Evolutionary conservation across 2,797 vertebrate genomes (phyloP).

Genomic region (Vespertilio murinus): DNA sequence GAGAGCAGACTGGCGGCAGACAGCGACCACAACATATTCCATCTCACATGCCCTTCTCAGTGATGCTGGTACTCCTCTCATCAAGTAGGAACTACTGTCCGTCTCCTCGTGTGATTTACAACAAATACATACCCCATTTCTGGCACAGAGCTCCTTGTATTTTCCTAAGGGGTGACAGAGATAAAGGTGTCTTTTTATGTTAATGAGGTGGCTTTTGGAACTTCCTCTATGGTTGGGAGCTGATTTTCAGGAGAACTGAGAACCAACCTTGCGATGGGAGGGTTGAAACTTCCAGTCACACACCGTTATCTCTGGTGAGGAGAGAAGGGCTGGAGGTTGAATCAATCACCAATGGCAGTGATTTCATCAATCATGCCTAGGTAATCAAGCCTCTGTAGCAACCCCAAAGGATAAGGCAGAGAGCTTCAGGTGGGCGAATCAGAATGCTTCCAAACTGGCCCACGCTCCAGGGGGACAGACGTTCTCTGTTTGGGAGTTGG

Average conservation of each 20-base stretch:
- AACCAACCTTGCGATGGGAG: neutral
- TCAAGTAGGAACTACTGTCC: neutral
- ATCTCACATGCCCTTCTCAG: neutral
- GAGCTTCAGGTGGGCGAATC: neutral
- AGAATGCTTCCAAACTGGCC: neutral
- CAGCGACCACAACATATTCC: neutral
- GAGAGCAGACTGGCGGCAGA: neutral
- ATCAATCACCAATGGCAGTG: neutral
- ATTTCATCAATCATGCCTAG: neutral
- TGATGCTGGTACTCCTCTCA: neutral
- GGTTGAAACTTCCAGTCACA: neutral
- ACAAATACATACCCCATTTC: neutral
- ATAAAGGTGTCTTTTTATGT: neutral
- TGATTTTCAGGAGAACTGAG: neutral
- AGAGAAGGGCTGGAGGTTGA: neutral
- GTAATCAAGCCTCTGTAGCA: neutral
- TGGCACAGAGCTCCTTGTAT: neutral
- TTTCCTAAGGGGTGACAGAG: neutral
- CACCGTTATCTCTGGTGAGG: neutral
- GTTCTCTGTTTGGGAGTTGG: neutral
- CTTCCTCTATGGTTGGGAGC: neutral
- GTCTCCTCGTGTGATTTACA: neutral
- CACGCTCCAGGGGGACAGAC: neutral
- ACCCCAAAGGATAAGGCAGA: neutral
- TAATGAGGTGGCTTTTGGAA: neutral